Percentiles rank a stretch among this genome's conserved stretches.
Conservation (phyloP, 2,888 invertebrate genomes). For the Mechanitis mazaeus region DNA sequence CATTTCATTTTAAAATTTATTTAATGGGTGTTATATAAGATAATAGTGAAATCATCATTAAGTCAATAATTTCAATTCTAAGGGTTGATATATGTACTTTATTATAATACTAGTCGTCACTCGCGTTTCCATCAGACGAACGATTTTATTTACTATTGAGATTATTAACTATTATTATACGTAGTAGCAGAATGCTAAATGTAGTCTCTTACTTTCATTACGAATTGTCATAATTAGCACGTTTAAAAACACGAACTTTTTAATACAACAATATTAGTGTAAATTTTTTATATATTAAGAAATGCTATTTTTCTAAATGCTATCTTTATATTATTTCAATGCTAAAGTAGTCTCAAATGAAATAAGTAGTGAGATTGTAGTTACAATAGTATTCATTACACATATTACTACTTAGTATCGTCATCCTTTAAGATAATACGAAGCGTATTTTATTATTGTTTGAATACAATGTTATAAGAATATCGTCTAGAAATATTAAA, state of each 20-base stretch:
- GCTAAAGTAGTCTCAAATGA: neutral
- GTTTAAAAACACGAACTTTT: too few species aligned
- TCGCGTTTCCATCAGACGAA: too few species aligned
- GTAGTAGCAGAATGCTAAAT: too few species aligned
- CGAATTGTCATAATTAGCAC: neutral
- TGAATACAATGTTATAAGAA: conserved; percentile 19
- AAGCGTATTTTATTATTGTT: conserved; percentile 13
- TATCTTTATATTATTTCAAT: neutral
- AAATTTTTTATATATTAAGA: too few species aligned
- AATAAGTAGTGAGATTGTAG: conserved; percentile 1
- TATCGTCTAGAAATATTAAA: conserved; percentile 5
- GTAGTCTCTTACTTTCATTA: neutral
- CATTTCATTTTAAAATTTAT: conserved; percentile 11
- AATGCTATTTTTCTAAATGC: too few species aligned
- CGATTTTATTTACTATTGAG: too few species aligned
- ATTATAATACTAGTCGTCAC: too few species aligned
- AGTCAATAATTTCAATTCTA: too few species aligned
- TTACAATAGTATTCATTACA: conserved; percentile 6
- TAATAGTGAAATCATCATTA: too few species aligned
- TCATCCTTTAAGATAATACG: conserved; percentile 8
- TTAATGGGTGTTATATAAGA: conserved; percentile 6
- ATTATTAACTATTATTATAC: too few species aligned
- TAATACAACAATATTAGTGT: too few species aligned
- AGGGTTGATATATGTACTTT: too few species aligned
- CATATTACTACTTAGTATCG: conserved; percentile 1